Evolutionary conservation across 2,797 vertebrate genomes (phyloP).

Genomic region (Phataginus tetradactyla): DNA sequence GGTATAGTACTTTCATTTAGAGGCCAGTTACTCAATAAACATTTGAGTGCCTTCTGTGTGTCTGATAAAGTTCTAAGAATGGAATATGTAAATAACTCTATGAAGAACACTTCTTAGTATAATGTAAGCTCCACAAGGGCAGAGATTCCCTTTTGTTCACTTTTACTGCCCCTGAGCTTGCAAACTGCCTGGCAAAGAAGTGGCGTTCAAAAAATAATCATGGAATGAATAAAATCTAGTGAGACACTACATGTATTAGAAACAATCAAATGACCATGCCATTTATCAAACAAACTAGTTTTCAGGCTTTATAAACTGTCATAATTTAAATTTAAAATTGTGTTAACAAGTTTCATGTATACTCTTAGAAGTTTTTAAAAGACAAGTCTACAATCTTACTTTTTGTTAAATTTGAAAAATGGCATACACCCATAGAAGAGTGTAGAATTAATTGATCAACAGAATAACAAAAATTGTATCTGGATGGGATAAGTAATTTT

Average conservation of each 20-base stretch:
- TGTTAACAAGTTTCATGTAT: not conserved
- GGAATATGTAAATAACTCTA: not conserved
- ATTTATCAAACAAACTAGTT: slow-evolving; percentile 32
- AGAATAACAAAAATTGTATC: not conserved
- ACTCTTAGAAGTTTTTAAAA: not conserved
- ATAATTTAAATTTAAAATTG: slow-evolving; percentile 28
- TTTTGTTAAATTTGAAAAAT: slow-evolving; percentile 12
- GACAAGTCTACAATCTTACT: not conserved
- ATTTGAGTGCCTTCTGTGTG: not conserved
- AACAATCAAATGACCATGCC: not conserved
- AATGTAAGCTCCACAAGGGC: not conserved
- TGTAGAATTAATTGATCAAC: not conserved
- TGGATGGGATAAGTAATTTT: not conserved
- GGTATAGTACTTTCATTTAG: not conserved
- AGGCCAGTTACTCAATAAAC: not conserved
- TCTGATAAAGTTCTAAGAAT: slow-evolving; percentile 11
- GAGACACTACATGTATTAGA: not conserved
- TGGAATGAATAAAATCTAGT: not conserved
- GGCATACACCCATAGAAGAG: not conserved
- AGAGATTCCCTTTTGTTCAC: not conserved
- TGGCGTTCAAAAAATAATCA: not conserved
- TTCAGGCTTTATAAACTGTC: not conserved
- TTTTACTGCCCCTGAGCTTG: not conserved
- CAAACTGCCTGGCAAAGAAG: not conserved
- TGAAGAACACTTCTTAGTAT: not conserved